These are phyloP conservation scores for Scatophagus argus DNA, from an alignment of 2,113 vertebrate species.

Conservation along the genomic window DNA sequence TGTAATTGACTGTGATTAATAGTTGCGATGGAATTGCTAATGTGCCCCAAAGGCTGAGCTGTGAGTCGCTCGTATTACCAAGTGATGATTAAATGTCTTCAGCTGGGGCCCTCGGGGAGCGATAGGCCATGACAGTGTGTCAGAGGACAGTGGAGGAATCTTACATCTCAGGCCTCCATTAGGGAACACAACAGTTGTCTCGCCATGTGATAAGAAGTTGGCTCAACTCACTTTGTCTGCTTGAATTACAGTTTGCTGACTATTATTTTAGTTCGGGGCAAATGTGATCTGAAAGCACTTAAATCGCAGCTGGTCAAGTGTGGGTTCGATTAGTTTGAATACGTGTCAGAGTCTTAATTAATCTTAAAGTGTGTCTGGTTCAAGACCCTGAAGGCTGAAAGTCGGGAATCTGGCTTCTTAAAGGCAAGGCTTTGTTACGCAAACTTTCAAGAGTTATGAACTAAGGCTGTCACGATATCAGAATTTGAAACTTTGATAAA, in stretches of 20 bases:
- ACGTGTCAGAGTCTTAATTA: background rate
- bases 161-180: conserved; percentile 45
- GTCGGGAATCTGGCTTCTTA: background rate
- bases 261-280: background rate
- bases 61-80: conserved; percentile 54
- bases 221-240: conserved; percentile 31
- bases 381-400: background rate
- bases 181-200: conserved; percentile 38
- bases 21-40: conserved; percentile 67
- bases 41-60: conserved; percentile 64
- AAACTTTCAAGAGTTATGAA: background rate
- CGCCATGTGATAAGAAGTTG: conserved; percentile 14
- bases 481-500: too few relatives aligned
- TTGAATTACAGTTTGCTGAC: conserved; percentile 14
- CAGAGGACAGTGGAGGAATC: conserved; percentile 50
- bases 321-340: background rate
- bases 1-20: conserved; percentile 76
- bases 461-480: too few relatives aligned
- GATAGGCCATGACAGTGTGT: conserved; percentile 55
- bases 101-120: conserved; percentile 12
- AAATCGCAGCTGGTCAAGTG: conserved; percentile 15
- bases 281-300: background rate
- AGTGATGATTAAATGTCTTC: conserved; percentile 72
- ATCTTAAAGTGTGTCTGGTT: background rate
- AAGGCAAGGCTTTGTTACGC: too few relatives aligned